Percentiles rank a stretch among this genome's conserved stretches.
Conservation (phyloP, 2,888 invertebrate species). For the Schizaphis graminum region DNA sequence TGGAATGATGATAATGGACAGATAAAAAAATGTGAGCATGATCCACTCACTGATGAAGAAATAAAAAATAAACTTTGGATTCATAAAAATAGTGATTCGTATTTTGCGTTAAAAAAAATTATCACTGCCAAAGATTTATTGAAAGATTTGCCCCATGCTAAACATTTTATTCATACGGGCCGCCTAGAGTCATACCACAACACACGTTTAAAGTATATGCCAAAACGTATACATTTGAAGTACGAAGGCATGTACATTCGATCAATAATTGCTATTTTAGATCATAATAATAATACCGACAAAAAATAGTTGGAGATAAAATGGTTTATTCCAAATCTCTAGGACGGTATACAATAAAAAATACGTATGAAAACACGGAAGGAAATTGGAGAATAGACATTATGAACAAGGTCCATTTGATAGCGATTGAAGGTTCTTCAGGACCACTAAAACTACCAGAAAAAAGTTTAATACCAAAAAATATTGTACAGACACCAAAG, state of each 20-base stretch:
- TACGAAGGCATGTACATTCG: constrained; percentile 60
- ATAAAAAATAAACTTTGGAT: constrained; percentile 41
- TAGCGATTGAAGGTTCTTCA: constrained; percentile 12
- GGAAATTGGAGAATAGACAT: constrained; percentile 36
- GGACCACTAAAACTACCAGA: constrained; percentile 1
- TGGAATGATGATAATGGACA: constrained; percentile 22
- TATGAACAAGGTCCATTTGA: constrained; percentile 35
- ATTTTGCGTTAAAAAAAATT: constrained; percentile 42
- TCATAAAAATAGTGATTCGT: constrained; percentile 6
- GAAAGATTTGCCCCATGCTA: constrained; percentile 46
- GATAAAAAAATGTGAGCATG: constrained; percentile 32
- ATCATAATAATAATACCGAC: constrained; percentile 45
- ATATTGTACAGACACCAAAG: constrained; percentile 34
- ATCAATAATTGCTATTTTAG: constrained; percentile 60
- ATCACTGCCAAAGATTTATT: constrained; percentile 31
- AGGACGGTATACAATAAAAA: constrained; percentile 35
- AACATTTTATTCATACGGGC: constrained; percentile 27
- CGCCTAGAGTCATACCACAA: constrained; percentile 62
- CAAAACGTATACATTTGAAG: constrained; percentile 60
- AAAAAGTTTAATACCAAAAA: constrained; percentile 38
- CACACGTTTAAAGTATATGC: constrained; percentile 55
- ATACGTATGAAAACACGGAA: constrained; percentile 29
- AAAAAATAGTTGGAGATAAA: constrained; percentile 38
- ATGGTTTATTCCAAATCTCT: constrained; percentile 28
- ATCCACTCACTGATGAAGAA: background rate